A percentile compares a stretch with the other conserved stretches of the same genome.
Evolutionary conservation across 2,113 vertebrate species (phyloP).

Genomic region (Phyllostomus hastatus): DNA sequence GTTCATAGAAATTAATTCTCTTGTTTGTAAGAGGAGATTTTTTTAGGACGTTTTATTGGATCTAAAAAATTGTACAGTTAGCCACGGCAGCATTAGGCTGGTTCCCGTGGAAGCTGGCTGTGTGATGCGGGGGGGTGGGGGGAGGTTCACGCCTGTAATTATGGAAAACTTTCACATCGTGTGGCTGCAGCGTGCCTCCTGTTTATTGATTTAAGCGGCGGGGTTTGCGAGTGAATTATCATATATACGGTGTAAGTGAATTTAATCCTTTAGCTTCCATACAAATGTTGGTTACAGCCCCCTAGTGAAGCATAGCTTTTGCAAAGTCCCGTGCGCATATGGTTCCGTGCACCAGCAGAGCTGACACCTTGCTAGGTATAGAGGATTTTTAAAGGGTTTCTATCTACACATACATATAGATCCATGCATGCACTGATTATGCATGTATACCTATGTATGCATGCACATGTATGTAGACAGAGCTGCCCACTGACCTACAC

Average conservation of each 20-base stretch:
- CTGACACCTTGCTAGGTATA: not conserved
- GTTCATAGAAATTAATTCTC: conserved; percentile 35
- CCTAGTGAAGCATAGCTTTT: not conserved
- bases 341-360: not conserved
- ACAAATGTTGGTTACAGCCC: not conserved
- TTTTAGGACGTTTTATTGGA: not conserved
- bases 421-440: not conserved
- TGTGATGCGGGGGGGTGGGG: not conserved
- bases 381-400: not conserved
- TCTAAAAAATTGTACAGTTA: not conserved
- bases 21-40: not conserved
- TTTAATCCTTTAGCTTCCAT: not conserved
- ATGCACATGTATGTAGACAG: not conserved
- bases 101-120: not conserved
- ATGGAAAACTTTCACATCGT: not conserved
- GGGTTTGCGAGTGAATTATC: not conserved
- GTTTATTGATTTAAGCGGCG: not conserved
- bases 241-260: too few relatives aligned
- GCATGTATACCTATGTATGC: not conserved
- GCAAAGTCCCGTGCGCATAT: not conserved
- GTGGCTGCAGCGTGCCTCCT: too few relatives aligned
- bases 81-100: not conserved
- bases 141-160: not conserved
- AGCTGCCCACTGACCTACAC: accelerated
- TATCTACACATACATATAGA: too few relatives aligned